Evolutionary conservation across 2,797 vertebrate species (phyloP), one percentile per base, ranked within the genome.

Genomic region (Antennarius maculatus): DNA sequence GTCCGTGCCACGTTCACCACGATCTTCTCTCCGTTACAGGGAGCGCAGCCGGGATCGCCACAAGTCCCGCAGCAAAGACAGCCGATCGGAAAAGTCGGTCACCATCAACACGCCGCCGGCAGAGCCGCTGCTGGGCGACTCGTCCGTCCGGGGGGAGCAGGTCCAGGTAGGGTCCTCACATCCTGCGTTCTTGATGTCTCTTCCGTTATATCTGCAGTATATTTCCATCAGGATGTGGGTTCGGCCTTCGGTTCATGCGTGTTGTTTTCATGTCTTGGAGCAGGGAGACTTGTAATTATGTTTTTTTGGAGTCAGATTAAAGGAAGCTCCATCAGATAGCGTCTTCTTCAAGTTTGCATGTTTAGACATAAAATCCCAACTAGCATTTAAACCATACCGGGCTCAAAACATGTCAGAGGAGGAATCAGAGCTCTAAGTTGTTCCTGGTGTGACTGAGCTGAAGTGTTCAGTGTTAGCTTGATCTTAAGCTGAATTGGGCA

Each of bases 31-130:
- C 12, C 52, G 31, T 52, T 17, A 16, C 87, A 95, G 95, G 64
- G 93, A 96, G 79, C 93, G 95, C 83, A 96, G 92, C 72, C 93
- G 95, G 39, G 96, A 98, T 75, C 94, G 95, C 34, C 97, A 97
- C 90, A 98, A 97, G 91, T 92, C 95, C 0, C 94, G 95, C 63
- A 96, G 88, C 89, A 97, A 97, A 88, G 94, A 94, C 86, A 92
- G 91, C 59, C 95, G 95, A 39, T 96, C 95, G 0, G 97, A 98
- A 86, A 98, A 98, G 82, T 97, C 97, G 0, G 95, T 98, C 56
- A 99, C 96, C 0, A 98, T 98, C 61, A 96, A 97, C 82, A 92
- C 95, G 0, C 95, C 96, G 27, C 92, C 94, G 56, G 95, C 93
- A 1, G 95, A 97, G 74, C 94, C 95, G 0, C 91, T 96, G 67